Conservation (phyloP, 2,888 invertebrate genomes). For the Amphiduros pacificus region DNA sequence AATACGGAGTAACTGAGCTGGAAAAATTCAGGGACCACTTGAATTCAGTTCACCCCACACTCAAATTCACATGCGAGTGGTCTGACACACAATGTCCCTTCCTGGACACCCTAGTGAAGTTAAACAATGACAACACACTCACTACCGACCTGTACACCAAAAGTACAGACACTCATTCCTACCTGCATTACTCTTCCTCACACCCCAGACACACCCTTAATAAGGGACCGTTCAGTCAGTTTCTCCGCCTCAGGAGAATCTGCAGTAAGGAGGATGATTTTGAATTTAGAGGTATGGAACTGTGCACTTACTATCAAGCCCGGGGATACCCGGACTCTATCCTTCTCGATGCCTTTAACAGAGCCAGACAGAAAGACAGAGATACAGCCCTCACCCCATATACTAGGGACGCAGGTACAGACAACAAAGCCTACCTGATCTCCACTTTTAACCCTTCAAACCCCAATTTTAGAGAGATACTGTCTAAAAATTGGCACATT, state of each 20-base stretch:
- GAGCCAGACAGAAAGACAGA: too few relatives aligned
- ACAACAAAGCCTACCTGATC: too few relatives aligned
- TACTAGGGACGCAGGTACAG: too few relatives aligned
- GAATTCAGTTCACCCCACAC: background rate
- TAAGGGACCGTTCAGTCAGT: background rate
- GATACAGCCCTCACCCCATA: too few relatives aligned
- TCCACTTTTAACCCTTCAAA: too few relatives aligned
- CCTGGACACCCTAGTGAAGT: background rate
- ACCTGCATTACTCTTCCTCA: background rate
- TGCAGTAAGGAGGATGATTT: background rate
- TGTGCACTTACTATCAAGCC: too few relatives aligned
- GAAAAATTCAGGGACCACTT: background rate
- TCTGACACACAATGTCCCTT: background rate
- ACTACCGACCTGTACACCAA: background rate
- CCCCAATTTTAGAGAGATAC: too few relatives aligned
- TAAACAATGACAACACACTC: background rate
- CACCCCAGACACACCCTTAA: background rate
- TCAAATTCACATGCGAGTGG: slow-evolving; percentile 1
- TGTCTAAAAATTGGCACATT: too few relatives aligned
- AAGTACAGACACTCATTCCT: background rate
- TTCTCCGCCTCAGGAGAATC: background rate
- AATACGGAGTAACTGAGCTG: background rate
- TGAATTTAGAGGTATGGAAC: too few relatives aligned
- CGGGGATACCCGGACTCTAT: too few relatives aligned
- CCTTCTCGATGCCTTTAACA: too few relatives aligned